phyloP scores from a whole-genome alignment of 2,888 invertebrate genomes.

The Drosophila diplacantha region DNA sequence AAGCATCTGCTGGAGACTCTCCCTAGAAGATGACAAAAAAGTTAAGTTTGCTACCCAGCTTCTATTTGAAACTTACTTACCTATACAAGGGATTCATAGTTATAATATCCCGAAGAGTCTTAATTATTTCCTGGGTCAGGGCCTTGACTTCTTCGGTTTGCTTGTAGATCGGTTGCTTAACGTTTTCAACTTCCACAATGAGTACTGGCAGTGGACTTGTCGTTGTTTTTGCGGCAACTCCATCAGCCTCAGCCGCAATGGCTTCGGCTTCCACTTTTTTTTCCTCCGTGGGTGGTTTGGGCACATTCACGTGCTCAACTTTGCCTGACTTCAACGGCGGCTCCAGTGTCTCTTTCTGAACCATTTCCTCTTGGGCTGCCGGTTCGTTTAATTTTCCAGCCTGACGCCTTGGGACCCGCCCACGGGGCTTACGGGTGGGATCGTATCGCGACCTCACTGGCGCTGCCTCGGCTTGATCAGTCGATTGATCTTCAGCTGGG shows the following conservation, averaged over 20 bases:
- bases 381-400: constrained; percentile 33
- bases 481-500: constrained; percentile 83
- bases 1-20: constrained; percentile 98
- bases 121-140: constrained; percentile 96
- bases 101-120: constrained; percentile 98
- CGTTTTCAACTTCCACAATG: constrained; percentile 96
- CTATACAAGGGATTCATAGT: constrained; percentile 96
- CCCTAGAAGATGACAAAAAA: constrained; percentile 79
- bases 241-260: constrained; percentile 1
- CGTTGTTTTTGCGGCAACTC: background rate
- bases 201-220: constrained; percentile 80
- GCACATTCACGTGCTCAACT: constrained; percentile 20
- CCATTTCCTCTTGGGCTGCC: constrained; percentile 24
- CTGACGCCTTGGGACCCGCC: constrained; percentile 77
- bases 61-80: constrained; percentile 68
- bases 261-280: background rate
- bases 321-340: constrained; percentile 34
- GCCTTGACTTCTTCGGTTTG: constrained; percentile 98
- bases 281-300: background rate
- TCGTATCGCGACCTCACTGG: constrained; percentile 1
- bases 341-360: constrained; percentile 45
- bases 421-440: constrained; percentile 78
- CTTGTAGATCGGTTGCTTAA: constrained; percentile 91
- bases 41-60: background rate
- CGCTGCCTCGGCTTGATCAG: constrained; percentile 17